Percentiles rank a stretch among this genome's conserved stretches.
phyloP scores from a whole-genome alignment of 2,797 vertebrate species.

The Lepus oiostolus region DNA sequence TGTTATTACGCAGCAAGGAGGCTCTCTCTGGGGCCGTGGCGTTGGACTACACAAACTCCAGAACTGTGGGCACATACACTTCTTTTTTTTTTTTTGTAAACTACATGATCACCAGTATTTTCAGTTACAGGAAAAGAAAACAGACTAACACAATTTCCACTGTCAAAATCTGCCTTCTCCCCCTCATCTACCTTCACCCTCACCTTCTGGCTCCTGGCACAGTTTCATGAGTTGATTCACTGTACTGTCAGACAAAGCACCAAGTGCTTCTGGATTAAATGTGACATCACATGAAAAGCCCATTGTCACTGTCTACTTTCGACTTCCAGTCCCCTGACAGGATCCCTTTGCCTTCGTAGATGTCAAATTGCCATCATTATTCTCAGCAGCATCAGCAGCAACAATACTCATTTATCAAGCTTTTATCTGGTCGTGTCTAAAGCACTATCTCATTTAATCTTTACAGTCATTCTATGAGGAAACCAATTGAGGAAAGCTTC shows the following conservation, averaged over 20 bases:
- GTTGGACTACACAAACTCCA: not conserved
- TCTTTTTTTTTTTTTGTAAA: not conserved
- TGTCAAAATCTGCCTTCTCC: not conserved
- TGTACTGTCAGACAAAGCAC: not conserved
- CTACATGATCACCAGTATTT: too few species aligned
- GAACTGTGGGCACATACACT: not conserved
- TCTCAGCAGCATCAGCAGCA: not conserved
- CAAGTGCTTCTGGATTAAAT: not conserved
- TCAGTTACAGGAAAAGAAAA: not conserved
- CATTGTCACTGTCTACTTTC: not conserved
- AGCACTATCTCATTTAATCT: not conserved
- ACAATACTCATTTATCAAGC: not conserved
- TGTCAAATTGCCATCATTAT: accelerated
- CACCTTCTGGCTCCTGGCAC: not conserved
- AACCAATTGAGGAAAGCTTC: not conserved
- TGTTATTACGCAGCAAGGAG: too few species aligned
- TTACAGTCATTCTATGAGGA: not conserved
- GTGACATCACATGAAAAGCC: not conserved
- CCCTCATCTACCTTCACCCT: not conserved
- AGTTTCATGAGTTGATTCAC: not conserved
- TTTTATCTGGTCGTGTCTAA: not conserved
- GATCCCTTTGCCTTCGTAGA: accelerated
- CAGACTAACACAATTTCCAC: not conserved
- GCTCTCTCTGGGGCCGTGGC: not conserved
- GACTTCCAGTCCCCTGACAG: not conserved